phyloP scores from a whole-genome alignment of 2,113 vertebrate genomes.

The Mixornis gularis region DNA sequence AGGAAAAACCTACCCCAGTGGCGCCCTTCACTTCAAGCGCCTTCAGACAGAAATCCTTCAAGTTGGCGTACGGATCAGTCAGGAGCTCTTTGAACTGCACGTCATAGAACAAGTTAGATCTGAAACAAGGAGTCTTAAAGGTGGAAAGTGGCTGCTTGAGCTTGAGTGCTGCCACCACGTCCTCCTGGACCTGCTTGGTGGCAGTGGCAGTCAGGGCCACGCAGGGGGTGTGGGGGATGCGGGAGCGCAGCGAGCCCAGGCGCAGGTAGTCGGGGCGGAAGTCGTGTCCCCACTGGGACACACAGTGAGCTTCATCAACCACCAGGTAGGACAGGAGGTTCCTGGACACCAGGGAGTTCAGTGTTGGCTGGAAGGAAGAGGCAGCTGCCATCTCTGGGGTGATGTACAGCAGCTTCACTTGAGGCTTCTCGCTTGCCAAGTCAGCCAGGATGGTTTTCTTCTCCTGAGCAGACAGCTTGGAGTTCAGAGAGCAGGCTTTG shows the following conservation, averaged over 20 bases:
- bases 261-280: conserved; percentile 94
- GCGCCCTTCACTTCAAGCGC: conserved; percentile 70
- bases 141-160: conserved; percentile 74
- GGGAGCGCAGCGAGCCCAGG: conserved; percentile 80
- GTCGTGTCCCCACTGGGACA: conserved; percentile 98
- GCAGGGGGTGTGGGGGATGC: conserved; percentile 75
- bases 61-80: conserved; percentile 76
- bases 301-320: conserved; percentile 94
- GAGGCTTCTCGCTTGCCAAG: conserved; percentile 78
- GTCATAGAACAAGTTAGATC: conserved; percentile 90
- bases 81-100: conserved; percentile 90
- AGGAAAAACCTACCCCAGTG: conserved; percentile 64
- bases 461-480: conserved; percentile 82
- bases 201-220: conserved; percentile 93
- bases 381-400: conserved; percentile 95
- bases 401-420: conserved; percentile 89
- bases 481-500: conserved; percentile 87
- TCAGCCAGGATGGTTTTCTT: conserved; percentile 82
- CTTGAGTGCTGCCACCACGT: conserved; percentile 77
- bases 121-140: conserved; percentile 88
- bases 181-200: conserved; percentile 85
- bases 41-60: conserved; percentile 85
- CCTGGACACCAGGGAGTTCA: conserved; percentile 80
- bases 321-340: conserved; percentile 86
- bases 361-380: conserved; percentile 83